Conservation (phyloP, 2,888 invertebrate genomes). For the Mongoloraphidia duomilia region DNA sequence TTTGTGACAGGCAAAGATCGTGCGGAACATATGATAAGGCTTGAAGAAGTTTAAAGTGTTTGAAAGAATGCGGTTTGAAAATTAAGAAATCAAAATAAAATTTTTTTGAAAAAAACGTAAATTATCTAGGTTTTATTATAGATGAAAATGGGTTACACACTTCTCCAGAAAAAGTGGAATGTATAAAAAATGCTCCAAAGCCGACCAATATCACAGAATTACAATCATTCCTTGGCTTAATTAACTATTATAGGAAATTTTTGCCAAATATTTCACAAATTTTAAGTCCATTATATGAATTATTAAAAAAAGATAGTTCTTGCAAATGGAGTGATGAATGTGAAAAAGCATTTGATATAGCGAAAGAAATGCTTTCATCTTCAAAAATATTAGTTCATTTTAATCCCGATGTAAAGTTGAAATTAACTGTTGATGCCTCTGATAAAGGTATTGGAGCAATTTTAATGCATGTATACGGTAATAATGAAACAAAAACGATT, state of each 20-base stretch:
- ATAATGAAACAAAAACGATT: background rate
- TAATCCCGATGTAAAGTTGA: too few relatives aligned
- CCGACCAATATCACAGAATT: constrained; percentile 6
- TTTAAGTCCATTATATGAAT: constrained; percentile 7
- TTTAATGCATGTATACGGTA: background rate
- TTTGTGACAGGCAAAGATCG: constrained; percentile 13
- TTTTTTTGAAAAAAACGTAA: constrained; percentile 12
- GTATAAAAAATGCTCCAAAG: constrained; percentile 8
- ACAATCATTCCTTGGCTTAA: constrained; percentile 8
- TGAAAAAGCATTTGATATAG: too few relatives aligned
- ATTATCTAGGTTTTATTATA: constrained; percentile 14
- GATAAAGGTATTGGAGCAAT: background rate
- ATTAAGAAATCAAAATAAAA: constrained; percentile 16
- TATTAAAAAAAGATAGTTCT: constrained; percentile 8
- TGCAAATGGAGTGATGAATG: too few relatives aligned
- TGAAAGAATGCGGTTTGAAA: constrained; percentile 12
- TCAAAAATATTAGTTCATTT: too few relatives aligned
- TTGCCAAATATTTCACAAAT: constrained; percentile 5
- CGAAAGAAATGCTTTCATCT: too few relatives aligned
- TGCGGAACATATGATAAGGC: constrained; percentile 6
- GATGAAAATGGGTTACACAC: constrained; percentile 15
- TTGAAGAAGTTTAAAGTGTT: constrained; percentile 8
- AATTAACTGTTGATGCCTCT: background rate
- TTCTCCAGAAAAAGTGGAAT: constrained; percentile 10
- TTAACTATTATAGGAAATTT: constrained; percentile 11